These are phyloP conservation scores for Holacanthella duospinosa DNA, from an alignment of 2,888 invertebrate genomes.

Conservation along the genomic window DNA sequence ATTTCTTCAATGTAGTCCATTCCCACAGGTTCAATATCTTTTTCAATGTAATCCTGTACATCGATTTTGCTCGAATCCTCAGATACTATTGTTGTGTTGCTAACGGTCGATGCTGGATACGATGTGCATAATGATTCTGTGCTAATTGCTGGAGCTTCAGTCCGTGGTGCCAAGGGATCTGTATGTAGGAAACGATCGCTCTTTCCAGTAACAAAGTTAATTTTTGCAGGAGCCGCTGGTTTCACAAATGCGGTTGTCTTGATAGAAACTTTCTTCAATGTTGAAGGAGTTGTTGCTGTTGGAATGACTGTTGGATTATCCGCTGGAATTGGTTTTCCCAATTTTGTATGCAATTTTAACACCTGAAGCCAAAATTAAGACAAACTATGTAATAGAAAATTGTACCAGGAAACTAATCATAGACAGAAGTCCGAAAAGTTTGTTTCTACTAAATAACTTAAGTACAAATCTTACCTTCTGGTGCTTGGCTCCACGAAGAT, in stretches of 20 bases:
- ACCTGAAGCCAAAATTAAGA: constrained; percentile 42
- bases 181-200: constrained; percentile 16
- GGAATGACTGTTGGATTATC: constrained; percentile 80
- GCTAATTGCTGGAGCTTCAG: constrained; percentile 2
- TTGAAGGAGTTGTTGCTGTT: constrained; percentile 24
- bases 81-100: background rate
- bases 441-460: no score
- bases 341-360: constrained; percentile 86
- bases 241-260: constrained; percentile 42
- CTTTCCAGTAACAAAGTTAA: constrained; percentile 66
- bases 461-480: constrained; percentile 61
- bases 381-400: background rate
- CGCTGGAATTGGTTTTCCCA: constrained; percentile 94
- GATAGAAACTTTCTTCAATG: constrained; percentile 22
- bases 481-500: constrained; percentile 95
- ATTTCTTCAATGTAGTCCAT: constrained; percentile 97
- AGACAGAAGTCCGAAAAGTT: no score
- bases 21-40: constrained; percentile 83
- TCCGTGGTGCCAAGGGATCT: background rate
- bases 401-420: no score
- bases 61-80: background rate
- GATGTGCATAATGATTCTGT: constrained; percentile 9
- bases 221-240: constrained; percentile 62
- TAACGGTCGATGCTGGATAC: constrained; percentile 7
- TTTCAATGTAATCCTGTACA: constrained; percentile 40